Base-by-base conservation (phyloP, 2,113 vertebrate species). In the Nematolebias whitei region DNA sequence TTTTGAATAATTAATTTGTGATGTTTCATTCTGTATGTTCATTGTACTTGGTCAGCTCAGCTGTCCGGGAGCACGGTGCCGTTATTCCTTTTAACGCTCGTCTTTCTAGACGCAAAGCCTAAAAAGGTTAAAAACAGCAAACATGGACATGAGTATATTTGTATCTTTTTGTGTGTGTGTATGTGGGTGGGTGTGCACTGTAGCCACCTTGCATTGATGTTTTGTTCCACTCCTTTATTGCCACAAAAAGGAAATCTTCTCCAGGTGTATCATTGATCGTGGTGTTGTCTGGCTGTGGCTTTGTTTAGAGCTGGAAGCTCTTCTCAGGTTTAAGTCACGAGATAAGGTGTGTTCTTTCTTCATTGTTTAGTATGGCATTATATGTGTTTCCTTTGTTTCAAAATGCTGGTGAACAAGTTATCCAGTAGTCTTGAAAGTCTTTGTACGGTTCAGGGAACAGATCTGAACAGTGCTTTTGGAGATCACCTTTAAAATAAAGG, bases 1-100 rank as follows among this genome's bases (percentile, higher is more conserved):
- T 45, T 39, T 13, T 62, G 12, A 41, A 61, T 15, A 23, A 29
- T 23, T 68, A 53, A 55, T 48, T 32, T 24, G 22, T 52, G 4
- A 62, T 45, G 41, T 12, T 51, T 56, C 39, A 49, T 57, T 16
- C 49, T 43, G 58, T 48, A 62, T 44, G 23, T 55, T 41, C 0
- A 40, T 67, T 72, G 43, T 44, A 60, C 52, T 57, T 39, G 23
- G 5, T 10, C 55, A 18, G 4, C 59, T 43, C 24, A 24, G 59
- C 44, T 60, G n/a, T 66, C 50, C 32, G 24, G 45, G 26, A 58
- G 13, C 16, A 41, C 3, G 50, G 32, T 14, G 26, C 16, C 45
- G 24, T 32, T 38, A 9, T 12, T 32, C 14, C 29, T 47, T 48
- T 48, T 49, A 20, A 14, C 24, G 11, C 22, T 7, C 47, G 13